Evolutionary conservation across 2,888 invertebrate species (phyloP).

Genomic region (Coremacera marginata): DNA sequence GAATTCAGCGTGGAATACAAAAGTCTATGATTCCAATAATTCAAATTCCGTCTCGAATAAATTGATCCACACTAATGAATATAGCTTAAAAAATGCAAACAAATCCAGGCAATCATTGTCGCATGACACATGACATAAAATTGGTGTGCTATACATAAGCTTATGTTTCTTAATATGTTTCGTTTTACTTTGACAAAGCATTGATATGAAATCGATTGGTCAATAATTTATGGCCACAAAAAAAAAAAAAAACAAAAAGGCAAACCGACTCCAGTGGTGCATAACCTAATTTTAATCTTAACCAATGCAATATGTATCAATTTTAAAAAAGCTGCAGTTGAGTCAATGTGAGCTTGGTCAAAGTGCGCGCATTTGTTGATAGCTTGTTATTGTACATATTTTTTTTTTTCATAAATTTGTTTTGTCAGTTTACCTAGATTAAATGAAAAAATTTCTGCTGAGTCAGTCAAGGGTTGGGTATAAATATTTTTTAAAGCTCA

Average conservation of each 20-base stretch:
- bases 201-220: conserved; percentile 13
- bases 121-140: background rate
- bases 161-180: background rate
- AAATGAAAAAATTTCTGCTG: background rate
- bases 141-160: too few species aligned
- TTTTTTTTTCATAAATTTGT: background rate
- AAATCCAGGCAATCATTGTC: too few species aligned
- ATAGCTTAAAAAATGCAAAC: too few species aligned
- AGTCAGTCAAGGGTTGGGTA: conserved; percentile 27
- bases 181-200: conserved; percentile 7
- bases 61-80: too few species aligned
- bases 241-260: too few species aligned
- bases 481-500: background rate
- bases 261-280: too few species aligned
- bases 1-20: too few species aligned
- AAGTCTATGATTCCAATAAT: too few species aligned
- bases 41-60: too few species aligned
- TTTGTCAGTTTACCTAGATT: background rate
- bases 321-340: background rate
- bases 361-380: background rate
- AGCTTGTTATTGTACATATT: background rate
- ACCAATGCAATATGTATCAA: background rate
- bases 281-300: background rate
- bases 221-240: conserved; percentile 4
- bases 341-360: background rate